A percentile compares a stretch with the other conserved stretches of the same genome.
These are phyloP conservation scores for Pitta sordida DNA, from an alignment of 2,113 vertebrate species.

Conservation along the genomic window DNA sequence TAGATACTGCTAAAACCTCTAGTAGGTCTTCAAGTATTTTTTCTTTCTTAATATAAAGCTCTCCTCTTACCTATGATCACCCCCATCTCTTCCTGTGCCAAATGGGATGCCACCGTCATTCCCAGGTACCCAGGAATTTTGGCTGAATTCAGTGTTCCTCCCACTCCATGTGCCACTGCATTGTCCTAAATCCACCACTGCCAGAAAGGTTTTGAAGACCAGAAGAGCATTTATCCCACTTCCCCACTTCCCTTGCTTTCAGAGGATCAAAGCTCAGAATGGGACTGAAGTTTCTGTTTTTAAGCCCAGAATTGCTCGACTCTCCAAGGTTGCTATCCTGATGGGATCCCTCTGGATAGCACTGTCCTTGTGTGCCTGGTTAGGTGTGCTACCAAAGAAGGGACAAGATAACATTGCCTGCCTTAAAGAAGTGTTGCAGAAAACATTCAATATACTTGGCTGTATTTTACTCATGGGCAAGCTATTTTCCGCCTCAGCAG, in stretches of 20 bases:
- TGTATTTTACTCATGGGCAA: not conserved
- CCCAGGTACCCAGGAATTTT: not conserved
- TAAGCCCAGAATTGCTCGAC: not conserved
- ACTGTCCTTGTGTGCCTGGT: not conserved
- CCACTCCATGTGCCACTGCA: accelerated
- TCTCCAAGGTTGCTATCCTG: not conserved
- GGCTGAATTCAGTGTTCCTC: not conserved
- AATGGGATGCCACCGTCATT: not conserved
- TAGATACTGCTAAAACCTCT: not conserved
- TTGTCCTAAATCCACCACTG: not conserved
- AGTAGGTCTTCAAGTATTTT: not conserved
- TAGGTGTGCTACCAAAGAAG: not conserved
- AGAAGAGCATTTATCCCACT: not conserved
- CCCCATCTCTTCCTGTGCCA: not conserved
- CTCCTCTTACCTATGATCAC: not conserved
- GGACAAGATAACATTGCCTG: not conserved
- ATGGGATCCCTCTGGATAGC: not conserved
- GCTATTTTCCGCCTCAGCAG: constrained; percentile 43
- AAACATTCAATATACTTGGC: not conserved
- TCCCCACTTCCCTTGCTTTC: not conserved
- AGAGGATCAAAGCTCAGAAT: not conserved
- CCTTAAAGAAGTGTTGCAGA: not conserved
- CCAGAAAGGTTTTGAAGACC: not conserved
- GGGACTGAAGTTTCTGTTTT: not conserved
- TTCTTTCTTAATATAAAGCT: not conserved